A percentile compares a stretch with the other conserved stretches of the same genome.
Evolutionary conservation across 2,797 vertebrate species (phyloP).

Genomic region (Nothura maculosa): DNA sequence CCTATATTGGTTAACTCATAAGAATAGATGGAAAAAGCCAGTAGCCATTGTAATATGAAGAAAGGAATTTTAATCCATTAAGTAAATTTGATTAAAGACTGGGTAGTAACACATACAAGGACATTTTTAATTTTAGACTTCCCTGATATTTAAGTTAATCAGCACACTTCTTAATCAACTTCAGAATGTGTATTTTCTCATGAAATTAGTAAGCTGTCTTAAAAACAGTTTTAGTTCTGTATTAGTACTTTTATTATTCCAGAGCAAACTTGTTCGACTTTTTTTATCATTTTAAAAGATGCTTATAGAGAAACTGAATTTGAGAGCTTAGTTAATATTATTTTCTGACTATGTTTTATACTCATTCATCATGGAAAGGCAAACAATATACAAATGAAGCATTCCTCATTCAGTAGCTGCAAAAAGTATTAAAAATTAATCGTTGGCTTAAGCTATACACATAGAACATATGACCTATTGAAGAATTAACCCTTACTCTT

Average conservation of each 20-base stretch:
- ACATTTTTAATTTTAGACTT: neutral
- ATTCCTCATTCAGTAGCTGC: neutral
- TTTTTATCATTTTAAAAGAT: neutral
- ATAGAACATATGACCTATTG: neutral
- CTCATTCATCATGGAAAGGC: neutral
- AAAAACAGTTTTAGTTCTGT: neutral
- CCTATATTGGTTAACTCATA: neutral
- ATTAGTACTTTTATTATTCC: neutral
- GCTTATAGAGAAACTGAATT: neutral
- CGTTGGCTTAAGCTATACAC: neutral
- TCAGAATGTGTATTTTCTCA: neutral
- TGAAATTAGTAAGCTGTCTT: neutral
- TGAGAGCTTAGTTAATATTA: neutral
- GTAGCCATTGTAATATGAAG: neutral
- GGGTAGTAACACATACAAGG: neutral
- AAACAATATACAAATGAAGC: neutral
- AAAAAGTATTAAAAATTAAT: neutral
- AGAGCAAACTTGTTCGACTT: neutral
- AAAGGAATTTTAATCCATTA: neutral
- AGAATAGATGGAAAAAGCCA: neutral
- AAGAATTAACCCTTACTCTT: slow-evolving; percentile 15
- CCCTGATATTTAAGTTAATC: neutral
- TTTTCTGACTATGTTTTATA: neutral
- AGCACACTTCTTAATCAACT: neutral
- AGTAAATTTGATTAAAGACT: neutral